phyloP scores from a whole-genome alignment of 2,113 vertebrate genomes.

The Plotosus lineatus region DNA sequence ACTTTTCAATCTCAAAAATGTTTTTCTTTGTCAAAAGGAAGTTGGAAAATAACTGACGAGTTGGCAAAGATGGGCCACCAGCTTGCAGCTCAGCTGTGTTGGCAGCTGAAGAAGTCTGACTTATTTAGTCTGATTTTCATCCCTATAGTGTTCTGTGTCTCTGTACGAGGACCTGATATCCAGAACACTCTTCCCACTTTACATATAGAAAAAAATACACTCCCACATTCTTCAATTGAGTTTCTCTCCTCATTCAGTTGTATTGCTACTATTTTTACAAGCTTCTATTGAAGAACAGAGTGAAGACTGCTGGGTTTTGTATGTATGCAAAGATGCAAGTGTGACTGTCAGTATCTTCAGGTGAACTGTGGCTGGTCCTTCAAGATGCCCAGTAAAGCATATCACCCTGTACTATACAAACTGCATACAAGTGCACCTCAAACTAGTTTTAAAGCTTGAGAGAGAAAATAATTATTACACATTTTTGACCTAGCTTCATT shows the following conservation, averaged over 20 bases:
- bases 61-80: background rate
- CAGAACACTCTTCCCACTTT: background rate
- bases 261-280: background rate
- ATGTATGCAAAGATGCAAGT: too few species aligned
- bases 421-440: too few species aligned
- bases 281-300: too few species aligned
- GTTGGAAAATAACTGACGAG: background rate
- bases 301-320: too few species aligned
- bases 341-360: too few species aligned
- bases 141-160: background rate
- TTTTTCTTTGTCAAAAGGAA: background rate
- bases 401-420: too few species aligned
- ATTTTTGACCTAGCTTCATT: too few species aligned
- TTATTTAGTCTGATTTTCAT: background rate
- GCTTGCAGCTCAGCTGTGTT: slow-evolving; percentile 2
- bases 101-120: background rate
- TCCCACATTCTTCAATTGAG: background rate
- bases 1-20: background rate
- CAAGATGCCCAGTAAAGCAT: too few species aligned
- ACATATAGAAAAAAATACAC: background rate
- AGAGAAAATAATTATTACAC: too few species aligned
- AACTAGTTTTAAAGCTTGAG: too few species aligned
- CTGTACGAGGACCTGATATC: too few species aligned
- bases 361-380: too few species aligned
- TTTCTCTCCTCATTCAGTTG: background rate